A percentile compares a stretch with the other conserved stretches of the same genome.
These are phyloP conservation scores for Phorcus lineatus DNA, from an alignment of 2,888 invertebrate genomes.

Conservation along the genomic window DNA sequence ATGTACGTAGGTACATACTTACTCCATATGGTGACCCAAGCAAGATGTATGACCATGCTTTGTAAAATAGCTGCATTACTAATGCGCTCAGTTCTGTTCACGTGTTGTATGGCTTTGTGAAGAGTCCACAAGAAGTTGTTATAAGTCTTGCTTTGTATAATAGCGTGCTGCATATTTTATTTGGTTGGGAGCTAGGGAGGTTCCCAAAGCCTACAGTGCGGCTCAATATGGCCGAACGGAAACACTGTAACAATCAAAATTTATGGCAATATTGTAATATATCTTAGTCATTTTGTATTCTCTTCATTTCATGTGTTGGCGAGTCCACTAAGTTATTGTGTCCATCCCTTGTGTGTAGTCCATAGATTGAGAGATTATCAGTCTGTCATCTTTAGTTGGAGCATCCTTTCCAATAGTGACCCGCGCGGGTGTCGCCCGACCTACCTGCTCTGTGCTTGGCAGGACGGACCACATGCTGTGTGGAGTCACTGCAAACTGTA, in stretches of 20 bases:
- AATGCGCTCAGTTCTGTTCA: background rate
- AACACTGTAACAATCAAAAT: constrained; percentile 32
- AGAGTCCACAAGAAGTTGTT: constrained; percentile 6
- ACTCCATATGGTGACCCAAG: background rate
- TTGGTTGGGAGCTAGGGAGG: constrained; percentile 12
- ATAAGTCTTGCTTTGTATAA: constrained; percentile 21
- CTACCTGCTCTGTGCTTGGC: too few relatives aligned
- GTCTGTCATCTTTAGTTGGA: constrained; percentile 22
- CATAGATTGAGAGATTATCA: constrained; percentile 4
- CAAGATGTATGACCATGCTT: background rate
- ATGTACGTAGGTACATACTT: too few relatives aligned
- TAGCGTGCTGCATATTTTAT: constrained; percentile 25
- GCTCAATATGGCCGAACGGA: background rate
- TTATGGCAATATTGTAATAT: constrained; percentile 35
- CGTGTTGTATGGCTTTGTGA: constrained; percentile 11
- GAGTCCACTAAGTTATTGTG: constrained; percentile 27
- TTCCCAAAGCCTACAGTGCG: background rate
- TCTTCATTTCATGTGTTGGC: constrained; percentile 30
- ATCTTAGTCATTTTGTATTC: constrained; percentile 33
- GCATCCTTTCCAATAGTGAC: too few relatives aligned
- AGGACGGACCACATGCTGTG: background rate
- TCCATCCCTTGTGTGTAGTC: background rate
- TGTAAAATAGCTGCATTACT: constrained; percentile 17
- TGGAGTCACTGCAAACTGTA: background rate
- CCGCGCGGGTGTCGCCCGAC: too few relatives aligned